These are phyloP conservation scores for Ovibos moschatus DNA, from an alignment of 2,113 vertebrate genomes.

Conservation along the genomic window DNA sequence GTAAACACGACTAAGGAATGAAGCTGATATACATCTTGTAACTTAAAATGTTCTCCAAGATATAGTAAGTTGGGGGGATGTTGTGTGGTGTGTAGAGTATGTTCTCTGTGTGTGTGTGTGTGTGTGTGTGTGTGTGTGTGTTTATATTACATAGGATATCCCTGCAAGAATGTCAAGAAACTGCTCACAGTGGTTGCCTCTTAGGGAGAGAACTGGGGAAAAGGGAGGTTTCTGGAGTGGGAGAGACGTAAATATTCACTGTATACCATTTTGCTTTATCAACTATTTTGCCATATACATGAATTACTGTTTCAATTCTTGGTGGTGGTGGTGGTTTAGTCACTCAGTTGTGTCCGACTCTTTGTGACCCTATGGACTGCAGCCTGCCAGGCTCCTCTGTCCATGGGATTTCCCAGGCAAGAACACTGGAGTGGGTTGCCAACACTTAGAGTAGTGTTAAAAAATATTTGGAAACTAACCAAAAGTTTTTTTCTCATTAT, in stretches of 20 bases:
- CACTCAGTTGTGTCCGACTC: fast-evolving
- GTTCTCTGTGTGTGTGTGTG: not conserved
- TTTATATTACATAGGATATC: not conserved
- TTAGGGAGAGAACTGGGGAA: not conserved
- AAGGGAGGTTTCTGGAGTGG: not conserved
- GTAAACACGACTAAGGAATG: not conserved
- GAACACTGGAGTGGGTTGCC: not conserved
- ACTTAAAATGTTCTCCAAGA: not conserved
- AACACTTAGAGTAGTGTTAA: not conserved
- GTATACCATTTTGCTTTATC: not conserved
- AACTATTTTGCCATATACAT: not conserved
- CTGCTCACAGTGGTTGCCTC: not conserved
- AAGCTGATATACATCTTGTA: not conserved
- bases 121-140: not conserved
- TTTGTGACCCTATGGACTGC: not conserved
- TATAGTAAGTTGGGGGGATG: not conserved
- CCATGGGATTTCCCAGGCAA: not conserved
- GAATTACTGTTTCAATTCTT: not conserved
- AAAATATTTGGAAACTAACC: not conserved
- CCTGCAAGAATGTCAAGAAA: not conserved
- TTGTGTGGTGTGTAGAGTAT: not conserved
- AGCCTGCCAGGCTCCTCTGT: not conserved
- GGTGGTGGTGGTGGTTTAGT: not conserved
- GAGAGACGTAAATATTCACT: not conserved
- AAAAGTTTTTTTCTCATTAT: not conserved